Percentiles rank a stretch among this genome's conserved stretches.
Conservation (phyloP, 2,797 vertebrate genomes). For the Alectoris magna region DNA sequence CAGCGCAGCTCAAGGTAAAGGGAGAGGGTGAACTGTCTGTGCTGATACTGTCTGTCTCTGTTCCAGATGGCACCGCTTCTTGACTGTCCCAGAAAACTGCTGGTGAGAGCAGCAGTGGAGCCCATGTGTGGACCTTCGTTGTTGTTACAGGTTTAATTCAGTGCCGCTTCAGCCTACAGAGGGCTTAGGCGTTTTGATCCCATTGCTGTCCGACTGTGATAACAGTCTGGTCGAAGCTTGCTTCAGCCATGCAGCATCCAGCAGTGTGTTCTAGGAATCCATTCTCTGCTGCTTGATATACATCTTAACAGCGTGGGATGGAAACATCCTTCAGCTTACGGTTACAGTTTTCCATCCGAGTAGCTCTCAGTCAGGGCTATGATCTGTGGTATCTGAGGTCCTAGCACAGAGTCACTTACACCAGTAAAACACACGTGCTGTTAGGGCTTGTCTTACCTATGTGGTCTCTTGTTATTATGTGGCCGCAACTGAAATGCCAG, state of each 20-base stretch:
- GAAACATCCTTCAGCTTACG: neutral
- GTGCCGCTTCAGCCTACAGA: neutral
- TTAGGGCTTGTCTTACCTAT: neutral
- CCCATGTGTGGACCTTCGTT: rapidly evolving
- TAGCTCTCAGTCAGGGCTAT: neutral
- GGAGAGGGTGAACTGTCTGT: rapidly evolving
- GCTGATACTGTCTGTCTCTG: neutral
- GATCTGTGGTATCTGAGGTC: neutral
- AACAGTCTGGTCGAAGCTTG: neutral
- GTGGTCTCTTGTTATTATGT: neutral
- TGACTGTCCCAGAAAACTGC: neutral
- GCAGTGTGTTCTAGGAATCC: neutral
- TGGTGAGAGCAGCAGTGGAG: neutral
- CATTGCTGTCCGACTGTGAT: neutral
- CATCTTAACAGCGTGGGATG: neutral
- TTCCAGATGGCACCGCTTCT: neutral
- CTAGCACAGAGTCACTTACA: neutral
- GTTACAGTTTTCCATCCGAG: neutral
- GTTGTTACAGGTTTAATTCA: neutral
- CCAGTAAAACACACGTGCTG: rapidly evolving
- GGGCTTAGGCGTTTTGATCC: neutral
- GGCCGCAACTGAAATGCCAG: neutral
- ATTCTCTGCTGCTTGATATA: neutral
- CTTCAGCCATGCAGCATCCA: neutral
- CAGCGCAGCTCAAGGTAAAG: neutral